Evolutionary conservation across 2,888 invertebrate species (phyloP), one percentile per base, ranked within the genome.

Genomic region (Drosophila melanosoma): DNA sequence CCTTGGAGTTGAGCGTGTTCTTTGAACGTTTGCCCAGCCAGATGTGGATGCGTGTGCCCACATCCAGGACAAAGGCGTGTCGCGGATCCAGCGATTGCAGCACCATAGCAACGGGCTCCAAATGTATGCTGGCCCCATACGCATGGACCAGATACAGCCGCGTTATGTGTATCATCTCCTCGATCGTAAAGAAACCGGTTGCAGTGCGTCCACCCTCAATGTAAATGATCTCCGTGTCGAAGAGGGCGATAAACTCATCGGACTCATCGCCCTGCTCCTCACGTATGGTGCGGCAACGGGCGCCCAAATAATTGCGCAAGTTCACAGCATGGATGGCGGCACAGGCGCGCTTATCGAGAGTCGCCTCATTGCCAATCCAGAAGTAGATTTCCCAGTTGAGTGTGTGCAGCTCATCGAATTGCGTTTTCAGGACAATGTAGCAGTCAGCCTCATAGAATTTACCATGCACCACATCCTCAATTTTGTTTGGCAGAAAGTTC

Each of bases 391-490:
- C 96, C 98, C 99, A 99, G 64, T 95, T 95, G 8, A 99, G 93
- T 66, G 97, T 96, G 15, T 97, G 96, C 86, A 96, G 95, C 60
- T 97, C 97, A 91, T 98, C 98, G 45, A 96, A 93, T 45, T 94
- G 94, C 0, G 99, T 99, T 93, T 98, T 98, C 67, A 99, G 93
- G 53, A 99, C 95, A 84, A 99, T 99, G 93, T 99, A 99, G 93
- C 99, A 99, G 93, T 99, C 99, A 7, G 98, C 99, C 93, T 99
- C 99, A 92, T 99, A 99, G 94, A 99, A 99, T 93, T 99, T 99
- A 3, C 99, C 99, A 92, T 98, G 97, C 0, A 98, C 96, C 8
- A 96, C 98, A 95, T 98, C 97, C 62, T 97, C 97, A 51, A 99
- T 96, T 88, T 97, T 96, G 91, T 98, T 98, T 0, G 99, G 99